Percentiles rank a stretch among this genome's conserved stretches.
Conservation (phyloP, 92 coral and sea anemone species). For the Meandrina meandrites region DNA sequence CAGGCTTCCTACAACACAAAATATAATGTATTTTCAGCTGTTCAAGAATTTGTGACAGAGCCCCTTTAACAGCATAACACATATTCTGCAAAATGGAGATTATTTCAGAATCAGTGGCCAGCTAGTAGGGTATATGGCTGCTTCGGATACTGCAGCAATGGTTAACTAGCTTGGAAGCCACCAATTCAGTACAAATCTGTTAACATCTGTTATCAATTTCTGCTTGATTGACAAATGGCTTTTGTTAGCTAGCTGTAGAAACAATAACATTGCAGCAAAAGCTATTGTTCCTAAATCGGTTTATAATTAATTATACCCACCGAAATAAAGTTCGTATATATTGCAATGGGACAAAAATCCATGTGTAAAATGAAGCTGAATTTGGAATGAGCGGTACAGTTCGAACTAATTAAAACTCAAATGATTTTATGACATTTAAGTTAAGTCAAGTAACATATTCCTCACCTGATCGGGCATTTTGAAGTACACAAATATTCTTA, state of each 20-base stretch:
- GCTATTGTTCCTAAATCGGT: not conserved
- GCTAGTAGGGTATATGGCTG: not conserved
- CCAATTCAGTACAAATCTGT: not conserved
- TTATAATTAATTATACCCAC: not conserved
- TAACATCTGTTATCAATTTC: not conserved
- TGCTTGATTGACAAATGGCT: not conserved
- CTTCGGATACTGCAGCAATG: not conserved
- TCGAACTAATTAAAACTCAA: no score
- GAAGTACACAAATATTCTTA: not conserved
- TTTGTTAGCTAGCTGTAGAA: not conserved
- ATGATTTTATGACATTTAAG: no score
- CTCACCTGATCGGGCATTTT: constrained; percentile 45
- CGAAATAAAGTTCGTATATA: not conserved
- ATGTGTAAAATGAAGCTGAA: not conserved
- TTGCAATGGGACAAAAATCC: not conserved
- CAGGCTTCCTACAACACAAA: no score
- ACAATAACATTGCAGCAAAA: not conserved
- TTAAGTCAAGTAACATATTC: not conserved
- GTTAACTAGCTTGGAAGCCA: not conserved
- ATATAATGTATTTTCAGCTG: no score
- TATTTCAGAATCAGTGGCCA: not conserved
- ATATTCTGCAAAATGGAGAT: not conserved
- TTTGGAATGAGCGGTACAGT: not conserved
- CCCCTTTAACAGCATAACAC: no score
- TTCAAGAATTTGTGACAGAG: no score